These are phyloP conservation scores for Torymus auratus DNA, from an alignment of 2,888 invertebrate genomes.

Conservation along the genomic window DNA sequence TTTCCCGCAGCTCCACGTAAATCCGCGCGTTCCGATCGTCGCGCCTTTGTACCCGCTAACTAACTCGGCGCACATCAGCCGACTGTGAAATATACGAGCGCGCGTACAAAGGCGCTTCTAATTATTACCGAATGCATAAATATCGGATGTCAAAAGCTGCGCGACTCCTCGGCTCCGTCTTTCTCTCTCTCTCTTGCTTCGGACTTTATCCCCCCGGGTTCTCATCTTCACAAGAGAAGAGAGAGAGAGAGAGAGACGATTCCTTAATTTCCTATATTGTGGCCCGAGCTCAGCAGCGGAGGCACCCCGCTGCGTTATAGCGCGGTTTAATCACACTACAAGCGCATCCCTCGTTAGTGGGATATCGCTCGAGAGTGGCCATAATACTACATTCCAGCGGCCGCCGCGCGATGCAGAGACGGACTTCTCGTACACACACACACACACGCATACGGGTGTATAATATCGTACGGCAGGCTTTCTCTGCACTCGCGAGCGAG, in stretches of 20 bases:
- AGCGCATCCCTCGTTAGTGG: conserved; percentile 76
- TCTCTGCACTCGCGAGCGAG: conserved; percentile 24
- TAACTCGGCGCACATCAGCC: conserved; percentile 16
- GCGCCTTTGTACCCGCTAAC: conserved; percentile 14
- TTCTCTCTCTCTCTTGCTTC: background rate
- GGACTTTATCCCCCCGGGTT: conserved; percentile 23
- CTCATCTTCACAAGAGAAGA: conserved; percentile 20
- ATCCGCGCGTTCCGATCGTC: conserved; percentile 18
- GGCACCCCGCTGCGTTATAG: conserved; percentile 74
- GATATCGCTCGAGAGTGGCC: conserved; percentile 67
- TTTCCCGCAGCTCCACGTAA: conserved; percentile 25
- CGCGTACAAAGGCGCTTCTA: conserved; percentile 45
- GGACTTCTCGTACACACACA: conserved; percentile 17
- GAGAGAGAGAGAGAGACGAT: conserved; percentile 59
- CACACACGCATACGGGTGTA: background rate
- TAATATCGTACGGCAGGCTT: background rate
- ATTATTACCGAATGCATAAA: conserved; percentile 55
- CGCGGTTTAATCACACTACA: conserved; percentile 76
- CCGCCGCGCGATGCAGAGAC: conserved; percentile 58
- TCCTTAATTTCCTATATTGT: conserved; percentile 72
- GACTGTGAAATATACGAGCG: conserved; percentile 36
- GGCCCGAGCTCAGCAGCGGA: conserved; percentile 62
- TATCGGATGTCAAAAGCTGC: conserved; percentile 39
- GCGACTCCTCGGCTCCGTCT: background rate
- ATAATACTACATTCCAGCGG: conserved; percentile 73